Conservation (phyloP, 2,888 invertebrate genomes). For the Blastobasis adustella region DNA sequence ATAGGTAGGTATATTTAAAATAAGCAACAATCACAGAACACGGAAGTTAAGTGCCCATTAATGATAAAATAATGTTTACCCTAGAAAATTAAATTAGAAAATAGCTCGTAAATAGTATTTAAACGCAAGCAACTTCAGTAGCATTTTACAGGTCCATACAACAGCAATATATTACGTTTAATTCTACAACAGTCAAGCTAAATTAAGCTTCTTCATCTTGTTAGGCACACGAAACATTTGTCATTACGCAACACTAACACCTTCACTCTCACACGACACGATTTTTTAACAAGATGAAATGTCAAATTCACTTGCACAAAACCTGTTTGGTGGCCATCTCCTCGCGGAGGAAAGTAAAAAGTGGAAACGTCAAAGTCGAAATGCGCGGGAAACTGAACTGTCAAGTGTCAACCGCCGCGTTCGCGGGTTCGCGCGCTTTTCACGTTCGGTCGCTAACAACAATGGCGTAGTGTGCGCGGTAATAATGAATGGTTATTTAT, state of each 20-base stretch:
- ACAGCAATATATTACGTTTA: no score
- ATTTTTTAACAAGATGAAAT: slow-evolving; percentile 26
- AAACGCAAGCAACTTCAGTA: no score
- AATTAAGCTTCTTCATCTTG: no score
- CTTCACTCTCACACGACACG: slow-evolving; percentile 62
- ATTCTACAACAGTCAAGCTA: no score
- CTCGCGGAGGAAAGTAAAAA: slow-evolving; percentile 19
- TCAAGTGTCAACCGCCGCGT: slow-evolving; percentile 15
- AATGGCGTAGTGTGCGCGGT: slow-evolving; percentile 19
- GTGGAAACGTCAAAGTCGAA: slow-evolving; percentile 19
- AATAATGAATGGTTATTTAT: slow-evolving; percentile 40
- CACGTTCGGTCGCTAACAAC: slow-evolving; percentile 32
- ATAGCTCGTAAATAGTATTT: no score
- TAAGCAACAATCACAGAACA: no score
- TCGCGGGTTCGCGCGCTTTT: slow-evolving; percentile 21
- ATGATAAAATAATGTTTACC: no score
- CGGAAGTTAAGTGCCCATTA: no score
- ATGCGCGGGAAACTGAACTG: slow-evolving; percentile 31
- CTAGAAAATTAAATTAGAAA: no score
- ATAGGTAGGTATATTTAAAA: no score
- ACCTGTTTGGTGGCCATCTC: slow-evolving; percentile 41
- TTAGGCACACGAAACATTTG: slow-evolving; percentile 16
- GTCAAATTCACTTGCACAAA: slow-evolving; percentile 62
- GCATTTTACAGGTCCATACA: no score
- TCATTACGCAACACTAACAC: slow-evolving; percentile 53